Conservation (phyloP, 2,797 vertebrate genomes). For the Tokudaia tokunoshimensis region DNA sequence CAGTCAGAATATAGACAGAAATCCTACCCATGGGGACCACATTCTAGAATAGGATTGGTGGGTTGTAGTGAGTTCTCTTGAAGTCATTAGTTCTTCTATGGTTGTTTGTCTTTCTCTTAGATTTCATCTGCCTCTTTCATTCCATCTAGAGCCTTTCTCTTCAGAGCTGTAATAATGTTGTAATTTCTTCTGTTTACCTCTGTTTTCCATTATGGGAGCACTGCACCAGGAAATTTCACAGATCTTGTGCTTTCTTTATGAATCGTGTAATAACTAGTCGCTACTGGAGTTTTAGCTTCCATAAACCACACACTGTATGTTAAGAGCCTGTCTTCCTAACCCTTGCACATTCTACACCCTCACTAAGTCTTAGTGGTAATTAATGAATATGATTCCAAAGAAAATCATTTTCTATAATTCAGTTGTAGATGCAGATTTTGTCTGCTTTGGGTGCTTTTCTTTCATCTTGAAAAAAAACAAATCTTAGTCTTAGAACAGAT, state of each 20-base stretch:
- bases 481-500: background rate
- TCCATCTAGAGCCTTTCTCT: background rate
- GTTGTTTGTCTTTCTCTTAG: background rate
- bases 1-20: background rate
- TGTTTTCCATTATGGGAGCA: background rate
- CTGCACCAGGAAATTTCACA: background rate
- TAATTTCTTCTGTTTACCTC: background rate
- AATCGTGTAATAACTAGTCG: background rate
- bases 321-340: background rate
- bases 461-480: background rate
- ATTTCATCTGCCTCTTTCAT: background rate
- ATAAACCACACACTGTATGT: background rate
- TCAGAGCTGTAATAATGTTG: background rate
- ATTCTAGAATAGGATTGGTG: background rate
- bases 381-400: background rate
- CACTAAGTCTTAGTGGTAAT: background rate
- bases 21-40: background rate
- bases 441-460: background rate
- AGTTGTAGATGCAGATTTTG: background rate
- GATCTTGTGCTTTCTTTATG: background rate
- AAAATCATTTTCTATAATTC: slow-evolving; percentile 3
- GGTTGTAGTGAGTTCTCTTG: background rate
- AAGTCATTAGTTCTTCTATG: background rate
- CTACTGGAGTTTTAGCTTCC: background rate
- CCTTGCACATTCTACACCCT: background rate